Conservation (phyloP, 2,888 invertebrate species). For the Tupiocoris notatus region DNA sequence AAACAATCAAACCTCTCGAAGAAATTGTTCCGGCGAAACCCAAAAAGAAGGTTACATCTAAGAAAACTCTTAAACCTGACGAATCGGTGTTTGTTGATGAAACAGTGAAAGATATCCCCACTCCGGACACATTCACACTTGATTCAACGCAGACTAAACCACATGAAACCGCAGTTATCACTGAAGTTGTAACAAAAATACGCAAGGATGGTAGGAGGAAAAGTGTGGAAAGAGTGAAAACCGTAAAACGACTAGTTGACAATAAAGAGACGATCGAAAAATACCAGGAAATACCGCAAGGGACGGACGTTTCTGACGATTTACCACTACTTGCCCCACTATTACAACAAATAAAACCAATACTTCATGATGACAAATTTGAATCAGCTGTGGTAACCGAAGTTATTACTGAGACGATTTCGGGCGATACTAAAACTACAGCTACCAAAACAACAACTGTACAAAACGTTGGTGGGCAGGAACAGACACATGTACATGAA, state of each 20-base stretch:
- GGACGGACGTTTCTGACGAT: conserved; percentile 52
- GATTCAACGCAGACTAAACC: conserved; percentile 53
- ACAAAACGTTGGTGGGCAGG: conserved; percentile 48
- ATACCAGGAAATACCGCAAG: conserved; percentile 44
- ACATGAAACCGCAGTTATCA: conserved; percentile 53
- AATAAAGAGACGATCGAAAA: conserved; percentile 41
- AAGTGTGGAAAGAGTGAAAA: conserved; percentile 23
- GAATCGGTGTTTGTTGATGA: not conserved
- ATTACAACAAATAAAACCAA: conserved; percentile 51
- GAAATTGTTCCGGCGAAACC: not conserved
- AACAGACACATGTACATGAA: conserved; percentile 48
- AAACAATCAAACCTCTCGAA: not conserved
- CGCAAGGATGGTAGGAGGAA: conserved; percentile 25
- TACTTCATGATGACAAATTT: conserved; percentile 52
- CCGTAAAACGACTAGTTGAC: not conserved
- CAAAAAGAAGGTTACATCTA: not conserved
- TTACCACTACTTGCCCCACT: conserved; percentile 47
- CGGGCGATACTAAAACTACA: conserved; percentile 42
- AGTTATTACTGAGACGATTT: conserved; percentile 50
- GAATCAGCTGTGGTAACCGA: conserved; percentile 54
- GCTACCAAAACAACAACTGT: conserved; percentile 44
- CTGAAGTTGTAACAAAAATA: conserved; percentile 38
- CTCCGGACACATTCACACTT: not conserved
- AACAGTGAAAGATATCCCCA: not conserved
- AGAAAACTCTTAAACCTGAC: not conserved